Evolutionary conservation across 2,113 vertebrate genomes (phyloP), one percentile per base, ranked within the genome.

Genomic region (Callospermophilus lateralis): DNA sequence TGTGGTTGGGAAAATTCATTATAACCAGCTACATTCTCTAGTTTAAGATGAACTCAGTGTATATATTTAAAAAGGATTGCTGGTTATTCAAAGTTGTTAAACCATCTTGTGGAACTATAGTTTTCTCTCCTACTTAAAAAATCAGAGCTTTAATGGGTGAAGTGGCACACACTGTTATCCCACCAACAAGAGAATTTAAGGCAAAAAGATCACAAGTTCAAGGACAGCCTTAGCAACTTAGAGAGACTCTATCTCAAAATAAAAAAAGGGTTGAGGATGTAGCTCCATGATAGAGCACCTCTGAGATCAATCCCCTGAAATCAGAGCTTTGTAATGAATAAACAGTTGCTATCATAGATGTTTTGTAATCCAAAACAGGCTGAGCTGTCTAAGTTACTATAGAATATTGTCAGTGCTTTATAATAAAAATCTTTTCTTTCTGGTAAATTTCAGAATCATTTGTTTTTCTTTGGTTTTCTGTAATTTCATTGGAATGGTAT

Each of bases 91-190:
- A n/a, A 37, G 3, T 55, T 63, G 17, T 42, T 28, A 88, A 79
- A 70, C 4, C 8, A 90, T 65, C 26, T 74, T 17, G 34, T 34
- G 37, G 28, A 86, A 53, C 8, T 63, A 37, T 20, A 72, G 26
- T 24, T 79, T 93, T 90, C 12, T 30, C 61, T 83, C 16, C 30
- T 83, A 65, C 34, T 91, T 53, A 85, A 93, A 86, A 58, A 94
- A 48, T 58, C 20, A 58, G 55, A 58, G 55, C 19, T 58, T 58
- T 58, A 22, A 20, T 58, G 20, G 55, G 20, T 58, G 55, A 7
- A 55, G 55, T 55, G 55, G 55, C 55, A 55, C 17, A 55, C 5
- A 6, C 19, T 55, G 55, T 55, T 55, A 55, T 20, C 55, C 4
- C 17, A 58, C 20, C 55, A 58, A 22, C 55, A 6, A 19, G 55